Evolutionary conservation across 2,888 invertebrate genomes (phyloP).

Genomic region (Dicyrtomina minuta): DNA sequence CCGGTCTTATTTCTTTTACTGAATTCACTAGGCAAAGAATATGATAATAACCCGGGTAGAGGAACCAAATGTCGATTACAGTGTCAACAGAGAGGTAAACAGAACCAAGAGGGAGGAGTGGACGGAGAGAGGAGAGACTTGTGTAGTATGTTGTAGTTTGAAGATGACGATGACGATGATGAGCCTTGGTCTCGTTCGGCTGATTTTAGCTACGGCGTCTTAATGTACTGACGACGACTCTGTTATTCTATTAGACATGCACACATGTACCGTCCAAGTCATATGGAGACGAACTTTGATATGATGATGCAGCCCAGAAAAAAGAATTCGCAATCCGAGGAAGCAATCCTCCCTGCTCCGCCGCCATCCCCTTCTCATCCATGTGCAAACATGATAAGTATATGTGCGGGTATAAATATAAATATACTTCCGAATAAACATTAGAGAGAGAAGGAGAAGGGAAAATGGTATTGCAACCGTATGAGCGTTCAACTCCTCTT

Average conservation of each 20-base stretch:
- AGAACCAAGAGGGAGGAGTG: neutral
- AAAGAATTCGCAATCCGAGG: too few relatives aligned
- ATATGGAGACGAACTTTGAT: too few relatives aligned
- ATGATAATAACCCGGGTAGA: neutral
- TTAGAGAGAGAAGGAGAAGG: neutral
- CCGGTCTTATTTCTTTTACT: neutral
- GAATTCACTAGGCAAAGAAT: too few relatives aligned
- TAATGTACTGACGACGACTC: constrained; percentile 8
- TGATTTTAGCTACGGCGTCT: constrained; percentile 9
- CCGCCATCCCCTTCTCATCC: neutral
- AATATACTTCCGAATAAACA: neutral
- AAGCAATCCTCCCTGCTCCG: too few relatives aligned
- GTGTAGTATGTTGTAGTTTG: neutral
- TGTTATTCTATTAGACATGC: too few relatives aligned
- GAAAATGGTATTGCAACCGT: constrained; percentile 23
- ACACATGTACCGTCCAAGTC: too few relatives aligned
- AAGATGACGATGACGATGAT: constrained; percentile 12
- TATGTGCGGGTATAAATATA: neutral
- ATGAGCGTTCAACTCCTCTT: constrained; percentile 5
- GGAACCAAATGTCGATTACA: neutral
- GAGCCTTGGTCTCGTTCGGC: constrained; percentile 21
- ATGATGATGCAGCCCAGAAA: too few relatives aligned
- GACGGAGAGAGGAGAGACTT: neutral
- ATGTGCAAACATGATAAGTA: neutral
- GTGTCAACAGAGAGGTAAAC: constrained; percentile 16